These are phyloP conservation scores for Cydia pomonella DNA, from an alignment of 1,140 invertebrate genomes.

Conservation along the genomic window DNA sequence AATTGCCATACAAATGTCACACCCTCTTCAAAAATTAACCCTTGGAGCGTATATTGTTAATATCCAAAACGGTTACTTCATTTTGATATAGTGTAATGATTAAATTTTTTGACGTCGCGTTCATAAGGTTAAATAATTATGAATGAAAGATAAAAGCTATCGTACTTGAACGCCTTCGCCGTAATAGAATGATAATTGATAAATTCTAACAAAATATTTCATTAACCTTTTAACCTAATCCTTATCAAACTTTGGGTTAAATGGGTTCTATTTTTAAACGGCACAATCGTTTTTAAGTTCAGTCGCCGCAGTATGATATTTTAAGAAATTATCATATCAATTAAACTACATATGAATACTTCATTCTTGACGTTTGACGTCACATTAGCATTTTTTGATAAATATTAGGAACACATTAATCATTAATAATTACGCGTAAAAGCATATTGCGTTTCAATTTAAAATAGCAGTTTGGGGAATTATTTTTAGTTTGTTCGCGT, in stretches of 20 bases:
- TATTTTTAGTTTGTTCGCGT: too few species aligned
- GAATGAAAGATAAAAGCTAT: conserved; percentile 9
- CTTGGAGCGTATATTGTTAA: too few species aligned
- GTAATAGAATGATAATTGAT: conserved; percentile 28
- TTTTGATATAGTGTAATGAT: too few species aligned
- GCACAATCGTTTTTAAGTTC: conserved; percentile 22
- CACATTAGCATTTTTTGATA: background rate
- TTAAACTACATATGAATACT: background rate
- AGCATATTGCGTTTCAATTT: too few species aligned
- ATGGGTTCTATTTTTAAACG: background rate
- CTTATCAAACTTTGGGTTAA: conserved; percentile 4
- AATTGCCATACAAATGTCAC: too few species aligned
- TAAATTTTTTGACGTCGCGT: background rate
- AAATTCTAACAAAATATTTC: conserved; percentile 18
- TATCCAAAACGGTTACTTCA: too few species aligned
- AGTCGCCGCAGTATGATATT: background rate
- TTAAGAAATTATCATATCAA: background rate
- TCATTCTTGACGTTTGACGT: too few species aligned
- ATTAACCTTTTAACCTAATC: conserved; percentile 22
- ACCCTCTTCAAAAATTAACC: too few species aligned
- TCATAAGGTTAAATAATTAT: conserved; percentile 1
- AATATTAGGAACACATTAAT: too few species aligned
- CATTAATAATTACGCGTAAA: background rate
- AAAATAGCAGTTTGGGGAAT: too few species aligned
- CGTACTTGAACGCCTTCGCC: background rate